A percentile compares a stretch with the other conserved stretches of the same genome.
Evolutionary conservation across 2,113 vertebrate genomes (phyloP).

Genomic region (Arothron firmamentum): DNA sequence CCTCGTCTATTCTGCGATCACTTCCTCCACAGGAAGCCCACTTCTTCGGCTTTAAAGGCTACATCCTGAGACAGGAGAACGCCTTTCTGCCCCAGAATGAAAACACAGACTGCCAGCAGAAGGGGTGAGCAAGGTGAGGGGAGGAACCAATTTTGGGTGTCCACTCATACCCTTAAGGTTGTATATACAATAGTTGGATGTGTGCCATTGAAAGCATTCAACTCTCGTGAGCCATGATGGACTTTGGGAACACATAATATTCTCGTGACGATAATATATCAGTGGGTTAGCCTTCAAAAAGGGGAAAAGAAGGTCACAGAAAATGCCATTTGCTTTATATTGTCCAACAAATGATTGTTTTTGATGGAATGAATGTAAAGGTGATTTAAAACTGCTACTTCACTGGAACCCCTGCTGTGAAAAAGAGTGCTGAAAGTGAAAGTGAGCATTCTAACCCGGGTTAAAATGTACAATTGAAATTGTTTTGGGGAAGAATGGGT

Average conservation of each 20-base stretch:
- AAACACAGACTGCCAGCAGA: conserved; percentile 51
- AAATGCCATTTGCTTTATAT: too few species aligned
- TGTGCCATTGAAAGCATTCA: conserved; percentile 11
- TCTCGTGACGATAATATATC: too few species aligned
- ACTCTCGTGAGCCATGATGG: too few species aligned
- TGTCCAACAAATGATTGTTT: too few species aligned
- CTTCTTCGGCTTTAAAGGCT: conserved; percentile 74
- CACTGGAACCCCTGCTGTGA: too few species aligned
- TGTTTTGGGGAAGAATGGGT: conserved; percentile 61
- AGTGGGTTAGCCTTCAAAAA: too few species aligned
- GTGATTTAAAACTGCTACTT: too few species aligned
- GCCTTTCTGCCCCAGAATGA: conserved; percentile 72
- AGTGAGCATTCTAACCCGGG: not conserved
- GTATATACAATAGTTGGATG: not conserved
- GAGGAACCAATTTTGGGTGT: conserved; percentile 10
- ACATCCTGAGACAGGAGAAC: conserved; percentile 75
- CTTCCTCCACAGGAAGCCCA: conserved; percentile 76
- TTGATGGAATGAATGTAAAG: too few species aligned
- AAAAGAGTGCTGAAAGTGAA: not conserved
- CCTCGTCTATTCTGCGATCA: conserved; percentile 69
- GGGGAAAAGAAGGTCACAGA: too few species aligned
- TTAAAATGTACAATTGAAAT: conserved; percentile 63
- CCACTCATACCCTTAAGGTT: conserved; percentile 21
- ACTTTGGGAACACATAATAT: too few species aligned
- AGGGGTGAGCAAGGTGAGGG: conserved; percentile 9